Evolutionary conservation across 2,888 invertebrate genomes (phyloP).

Genomic region (Mellilla xanthometata): DNA sequence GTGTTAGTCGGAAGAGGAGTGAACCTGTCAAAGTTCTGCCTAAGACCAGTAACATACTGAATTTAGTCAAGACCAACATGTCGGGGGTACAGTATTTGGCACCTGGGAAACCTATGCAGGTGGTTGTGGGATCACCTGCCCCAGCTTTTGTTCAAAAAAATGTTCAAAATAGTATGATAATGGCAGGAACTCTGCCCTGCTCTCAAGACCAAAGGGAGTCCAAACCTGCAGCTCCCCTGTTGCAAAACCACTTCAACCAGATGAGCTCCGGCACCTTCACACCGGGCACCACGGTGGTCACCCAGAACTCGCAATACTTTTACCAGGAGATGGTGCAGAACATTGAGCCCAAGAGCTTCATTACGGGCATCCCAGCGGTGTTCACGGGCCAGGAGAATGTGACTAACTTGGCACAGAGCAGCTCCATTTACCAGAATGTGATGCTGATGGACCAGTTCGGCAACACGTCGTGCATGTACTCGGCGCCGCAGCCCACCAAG

Average conservation of each 20-base stretch:
- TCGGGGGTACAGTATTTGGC: constrained; percentile 63
- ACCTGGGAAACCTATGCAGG: constrained; percentile 62
- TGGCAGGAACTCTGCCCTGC: constrained; percentile 59
- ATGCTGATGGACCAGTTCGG: constrained; percentile 77
- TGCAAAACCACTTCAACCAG: constrained; percentile 59
- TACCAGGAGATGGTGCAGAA: constrained; percentile 77
- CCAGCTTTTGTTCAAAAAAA: constrained; percentile 73
- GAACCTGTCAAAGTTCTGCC: constrained; percentile 63
- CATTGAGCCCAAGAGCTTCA: constrained; percentile 68
- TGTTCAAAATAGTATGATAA: constrained; percentile 68
- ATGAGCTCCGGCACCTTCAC: constrained; percentile 57
- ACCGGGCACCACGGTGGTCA: constrained; percentile 69
- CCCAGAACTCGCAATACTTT: constrained; percentile 74
- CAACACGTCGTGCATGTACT: constrained; percentile 71
- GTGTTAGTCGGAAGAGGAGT: constrained; percentile 47
- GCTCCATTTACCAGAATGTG: constrained; percentile 73
- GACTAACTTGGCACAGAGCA: constrained; percentile 61
- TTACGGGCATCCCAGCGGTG: constrained; percentile 63
- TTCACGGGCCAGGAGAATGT: constrained; percentile 61
- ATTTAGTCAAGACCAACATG: constrained; percentile 61
- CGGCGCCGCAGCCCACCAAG: constrained; percentile 61
- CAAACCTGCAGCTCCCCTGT: constrained; percentile 49
- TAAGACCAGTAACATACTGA: constrained; percentile 61
- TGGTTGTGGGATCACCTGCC: constrained; percentile 60
- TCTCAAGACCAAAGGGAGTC: constrained; percentile 51